Conservation (phyloP, 2,113 vertebrate genomes). For the Pleuronectes platessa region DNA sequence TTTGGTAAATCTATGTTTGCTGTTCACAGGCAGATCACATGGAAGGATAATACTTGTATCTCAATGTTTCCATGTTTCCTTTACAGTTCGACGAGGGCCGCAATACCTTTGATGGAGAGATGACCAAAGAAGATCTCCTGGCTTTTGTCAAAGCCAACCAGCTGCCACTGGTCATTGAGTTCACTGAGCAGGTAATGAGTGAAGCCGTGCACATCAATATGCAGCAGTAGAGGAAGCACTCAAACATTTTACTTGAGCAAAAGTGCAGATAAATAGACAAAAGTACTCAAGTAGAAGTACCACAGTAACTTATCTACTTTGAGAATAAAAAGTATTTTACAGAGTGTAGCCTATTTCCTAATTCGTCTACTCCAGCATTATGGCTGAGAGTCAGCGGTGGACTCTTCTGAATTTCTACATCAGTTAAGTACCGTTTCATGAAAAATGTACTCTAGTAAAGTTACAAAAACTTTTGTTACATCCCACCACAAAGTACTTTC, state of each 20-base stretch:
- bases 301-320: too few species aligned
- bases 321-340: too few species aligned
- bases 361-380: too few species aligned
- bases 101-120: slow-evolving; percentile 91
- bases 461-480: too few species aligned
- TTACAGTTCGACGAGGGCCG: slow-evolving; percentile 95
- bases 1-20: slow-evolving; percentile 50
- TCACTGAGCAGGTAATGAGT: slow-evolving; percentile 92
- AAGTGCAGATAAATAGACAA: neutral
- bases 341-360: too few species aligned
- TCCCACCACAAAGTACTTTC: neutral
- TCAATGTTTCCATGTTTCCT: slow-evolving; percentile 35
- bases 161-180: slow-evolving; percentile 96
- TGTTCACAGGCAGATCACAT: slow-evolving; percentile 58
- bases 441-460: too few species aligned
- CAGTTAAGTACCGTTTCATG: too few species aligned
- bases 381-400: too few species aligned
- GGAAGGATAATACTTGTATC: slow-evolving; percentile 12
- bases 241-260: neutral
- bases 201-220: neutral
- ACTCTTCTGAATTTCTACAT: too few species aligned
- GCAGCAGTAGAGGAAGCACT: neutral
- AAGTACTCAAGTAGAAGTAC: neutral
- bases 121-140: slow-evolving; percentile 89
- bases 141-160: slow-evolving; percentile 94